These are phyloP conservation scores for Apomyelois bistriatella DNA, from an alignment of 2,888 invertebrate species.

Conservation along the genomic window DNA sequence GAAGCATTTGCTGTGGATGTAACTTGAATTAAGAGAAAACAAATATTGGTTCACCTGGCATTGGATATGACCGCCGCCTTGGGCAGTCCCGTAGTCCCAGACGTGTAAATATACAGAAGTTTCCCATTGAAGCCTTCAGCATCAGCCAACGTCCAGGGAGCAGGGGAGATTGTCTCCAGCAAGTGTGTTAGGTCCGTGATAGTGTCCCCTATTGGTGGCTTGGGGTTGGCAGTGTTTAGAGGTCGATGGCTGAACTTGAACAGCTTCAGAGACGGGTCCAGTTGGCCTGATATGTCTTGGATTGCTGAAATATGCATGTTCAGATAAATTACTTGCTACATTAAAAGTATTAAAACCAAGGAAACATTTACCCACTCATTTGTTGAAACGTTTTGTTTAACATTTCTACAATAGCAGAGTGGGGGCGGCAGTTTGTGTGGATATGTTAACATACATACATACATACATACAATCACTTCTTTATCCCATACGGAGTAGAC, in stretches of 20 bases:
- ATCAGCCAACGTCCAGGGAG: conserved; percentile 79
- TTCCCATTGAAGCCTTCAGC: conserved; percentile 86
- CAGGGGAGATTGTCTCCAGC: conserved; percentile 77
- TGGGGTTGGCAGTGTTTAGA: conserved; percentile 37
- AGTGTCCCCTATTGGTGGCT: conserved; percentile 48
- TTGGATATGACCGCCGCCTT: conserved; percentile 98
- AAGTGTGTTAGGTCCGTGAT: conserved; percentile 81
- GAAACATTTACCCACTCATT: too few relatives aligned
- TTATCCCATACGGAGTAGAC: too few relatives aligned
- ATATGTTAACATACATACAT: too few relatives aligned
- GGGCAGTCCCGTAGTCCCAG: conserved; percentile 98
- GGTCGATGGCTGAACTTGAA: conserved; percentile 79
- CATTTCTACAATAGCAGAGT: too few relatives aligned
- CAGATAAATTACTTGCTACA: not conserved
- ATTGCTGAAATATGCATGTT: conserved; percentile 77
- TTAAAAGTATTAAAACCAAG: too few relatives aligned
- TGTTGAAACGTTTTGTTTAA: too few relatives aligned
- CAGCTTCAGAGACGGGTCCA: conserved; percentile 83
- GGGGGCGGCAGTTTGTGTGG: too few relatives aligned
- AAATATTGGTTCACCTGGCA: conserved; percentile 83
- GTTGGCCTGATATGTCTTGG: conserved; percentile 83
- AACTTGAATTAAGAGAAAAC: too few relatives aligned
- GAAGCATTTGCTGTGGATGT: too few relatives aligned
- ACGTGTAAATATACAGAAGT: conserved; percentile 97
- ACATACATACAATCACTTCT: too few relatives aligned